These are phyloP conservation scores for Dasyprocta punctata DNA, from an alignment of 2,113 vertebrate species.

Conservation along the genomic window DNA sequence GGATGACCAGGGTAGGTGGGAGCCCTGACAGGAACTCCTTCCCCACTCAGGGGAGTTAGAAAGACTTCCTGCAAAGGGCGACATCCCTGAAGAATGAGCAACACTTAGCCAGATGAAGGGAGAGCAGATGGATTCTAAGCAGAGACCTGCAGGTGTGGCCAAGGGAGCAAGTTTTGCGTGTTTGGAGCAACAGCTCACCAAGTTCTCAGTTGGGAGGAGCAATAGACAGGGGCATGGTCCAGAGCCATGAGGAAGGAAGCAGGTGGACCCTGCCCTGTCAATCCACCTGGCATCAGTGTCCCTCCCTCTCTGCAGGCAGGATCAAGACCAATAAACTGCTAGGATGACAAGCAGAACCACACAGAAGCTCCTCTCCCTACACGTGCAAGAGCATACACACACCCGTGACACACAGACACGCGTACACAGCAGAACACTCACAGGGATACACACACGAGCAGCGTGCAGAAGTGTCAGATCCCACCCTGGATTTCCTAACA, in stretches of 20 bases:
- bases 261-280: not conserved
- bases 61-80: not conserved
- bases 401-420: not conserved
- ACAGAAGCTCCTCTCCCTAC: not conserved
- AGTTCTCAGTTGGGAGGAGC: not conserved
- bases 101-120: not conserved
- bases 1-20: accelerated
- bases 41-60: not conserved
- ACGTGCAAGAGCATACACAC: not conserved
- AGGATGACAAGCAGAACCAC: too few relatives aligned
- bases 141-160: not conserved
- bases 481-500: not conserved
- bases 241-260: not conserved
- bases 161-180: not conserved
- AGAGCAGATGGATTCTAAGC: not conserved
- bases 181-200: not conserved
- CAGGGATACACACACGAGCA: not conserved
- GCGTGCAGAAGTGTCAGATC: not conserved
- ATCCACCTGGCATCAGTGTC: not conserved
- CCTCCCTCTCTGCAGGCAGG: not conserved
- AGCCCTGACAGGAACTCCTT: not conserved
- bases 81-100: not conserved
- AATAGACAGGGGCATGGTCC: too few relatives aligned
- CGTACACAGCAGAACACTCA: not conserved
- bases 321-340: not conserved